A percentile compares a stretch with the other conserved stretches of the same genome.
These are phyloP conservation scores for Sciaenops ocellatus DNA, from an alignment of 2,797 vertebrate genomes.

Conservation along the genomic window DNA sequence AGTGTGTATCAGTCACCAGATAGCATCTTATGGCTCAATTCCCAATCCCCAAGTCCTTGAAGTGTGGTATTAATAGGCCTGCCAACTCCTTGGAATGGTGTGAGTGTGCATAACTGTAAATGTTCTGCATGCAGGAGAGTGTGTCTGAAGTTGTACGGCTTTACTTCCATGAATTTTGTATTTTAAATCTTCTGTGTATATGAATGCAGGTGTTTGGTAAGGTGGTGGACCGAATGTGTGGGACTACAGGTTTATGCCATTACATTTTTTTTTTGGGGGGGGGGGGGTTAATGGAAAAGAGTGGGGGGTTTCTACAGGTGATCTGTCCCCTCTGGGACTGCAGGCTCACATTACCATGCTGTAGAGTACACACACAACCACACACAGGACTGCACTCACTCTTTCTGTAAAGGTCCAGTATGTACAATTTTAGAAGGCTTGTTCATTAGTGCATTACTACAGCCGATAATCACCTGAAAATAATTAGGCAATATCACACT, in stretches of 20 bases:
- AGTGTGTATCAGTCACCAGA: slow-evolving; percentile 81
- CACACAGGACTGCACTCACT: slow-evolving; percentile 19
- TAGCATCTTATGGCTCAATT: slow-evolving; percentile 79
- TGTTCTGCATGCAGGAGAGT: slow-evolving; percentile 48
- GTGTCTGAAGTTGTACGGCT: slow-evolving; percentile 34
- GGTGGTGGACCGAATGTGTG: not conserved
- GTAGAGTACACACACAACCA: slow-evolving; percentile 11
- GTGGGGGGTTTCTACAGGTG: slow-evolving; percentile 47
- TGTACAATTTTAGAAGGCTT: too few relatives aligned
- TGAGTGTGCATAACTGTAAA: slow-evolving; percentile 71
- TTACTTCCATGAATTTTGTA: slow-evolving; percentile 49
- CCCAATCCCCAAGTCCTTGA: slow-evolving; percentile 78
- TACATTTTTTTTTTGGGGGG: not conserved
- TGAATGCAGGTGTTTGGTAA: slow-evolving; percentile 38
- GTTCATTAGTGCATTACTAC: too few relatives aligned
- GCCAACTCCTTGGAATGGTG: slow-evolving; percentile 83
- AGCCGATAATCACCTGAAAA: too few relatives aligned
- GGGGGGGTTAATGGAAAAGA: slow-evolving; percentile 12
- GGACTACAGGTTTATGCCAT: not conserved
- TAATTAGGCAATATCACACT: too few relatives aligned
- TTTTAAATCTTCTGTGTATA: slow-evolving; percentile 41
- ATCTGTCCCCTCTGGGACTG: slow-evolving; percentile 51
- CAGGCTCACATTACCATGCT: slow-evolving; percentile 55
- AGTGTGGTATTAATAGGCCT: slow-evolving; percentile 82
- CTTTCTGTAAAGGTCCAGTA: not conserved